Evolutionary conservation across 1,140 invertebrate genomes (phyloP), one percentile per base, ranked within the genome.

Genomic region (Cydia pomonella): DNA sequence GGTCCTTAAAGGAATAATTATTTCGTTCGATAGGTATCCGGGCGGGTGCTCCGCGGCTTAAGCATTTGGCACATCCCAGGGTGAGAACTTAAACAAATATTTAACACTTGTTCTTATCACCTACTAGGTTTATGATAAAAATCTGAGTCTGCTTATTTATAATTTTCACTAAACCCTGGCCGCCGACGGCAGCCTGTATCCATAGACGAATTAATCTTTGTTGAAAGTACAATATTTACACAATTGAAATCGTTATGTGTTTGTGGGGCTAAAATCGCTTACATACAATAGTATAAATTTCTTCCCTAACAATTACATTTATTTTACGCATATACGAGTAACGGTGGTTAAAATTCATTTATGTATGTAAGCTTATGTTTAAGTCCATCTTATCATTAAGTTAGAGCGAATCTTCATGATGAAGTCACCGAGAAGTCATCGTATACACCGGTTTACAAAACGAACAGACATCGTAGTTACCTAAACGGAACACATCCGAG

Each of bases 401-500:
- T 80, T 84, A 83, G 83, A 86, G 79, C 80, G 80, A 83, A 87
- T 86, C 78, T 80, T 82, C 79, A 78, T 82, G 85, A 82, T 82
- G 86, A 84, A 80, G 82, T 85, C 88, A 83, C 83, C 88, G 80
- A 85, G 78, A 89, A 90, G 84, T 89, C 87, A 89, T 92, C 89
- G 91, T 93, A 93, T 93, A 93, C 91, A 93, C 90, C 83, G 83
- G 85, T 91, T 92, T 90, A 93, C 82, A 90, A 90, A 93, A 91
- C 84, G 90, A 86, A 90, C 88, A 88, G 64, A 69, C 64, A 69
- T 69, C 64, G 64, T 69, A 69, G 84, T 88, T 84, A 87, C 82
- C 85, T 91, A 89, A 86, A 74, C 85, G 90, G 87, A 91, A 91
- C 90, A 90, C 88, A 90, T 84, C 85, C 81, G 75, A 76, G 79